Conservation (phyloP, 2,113 vertebrate genomes). For the Pterophyllum scalare region DNA sequence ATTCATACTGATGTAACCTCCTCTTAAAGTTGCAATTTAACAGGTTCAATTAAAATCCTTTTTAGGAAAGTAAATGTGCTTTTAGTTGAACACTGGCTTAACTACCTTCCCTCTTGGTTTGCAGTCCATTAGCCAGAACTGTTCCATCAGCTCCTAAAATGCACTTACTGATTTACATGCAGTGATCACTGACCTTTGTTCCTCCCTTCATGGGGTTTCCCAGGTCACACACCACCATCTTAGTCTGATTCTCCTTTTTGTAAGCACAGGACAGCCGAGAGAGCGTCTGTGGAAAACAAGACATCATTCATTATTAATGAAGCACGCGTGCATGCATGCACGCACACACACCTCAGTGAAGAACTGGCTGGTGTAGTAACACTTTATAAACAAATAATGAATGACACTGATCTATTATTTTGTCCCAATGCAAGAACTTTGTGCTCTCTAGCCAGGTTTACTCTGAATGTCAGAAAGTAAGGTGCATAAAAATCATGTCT, state of each 20-base stretch:
- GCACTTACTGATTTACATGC: neutral
- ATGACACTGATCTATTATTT: too few relatives aligned
- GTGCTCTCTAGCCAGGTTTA: neutral
- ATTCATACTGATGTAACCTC: neutral
- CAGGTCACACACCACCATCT: constrained; percentile 94
- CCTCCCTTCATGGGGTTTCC: constrained; percentile 98
- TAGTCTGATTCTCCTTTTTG: constrained; percentile 95
- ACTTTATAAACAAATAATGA: neutral
- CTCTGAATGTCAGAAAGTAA: neutral
- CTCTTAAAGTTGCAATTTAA: neutral
- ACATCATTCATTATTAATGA: neutral
- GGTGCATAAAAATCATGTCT: neutral
- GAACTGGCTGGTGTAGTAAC: neutral
- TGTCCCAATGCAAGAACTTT: neutral
- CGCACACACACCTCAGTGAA: neutral
- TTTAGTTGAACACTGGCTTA: neutral
- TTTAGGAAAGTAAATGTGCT: neutral
- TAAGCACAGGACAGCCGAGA: constrained; percentile 92
- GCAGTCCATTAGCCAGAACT: neutral
- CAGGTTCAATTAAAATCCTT: neutral
- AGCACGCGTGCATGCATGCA: too few relatives aligned
- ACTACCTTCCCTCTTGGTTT: neutral
- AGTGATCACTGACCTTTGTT: constrained; percentile 85
- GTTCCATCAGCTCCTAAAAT: neutral
- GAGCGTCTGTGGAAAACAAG: constrained; percentile 78